Percentiles rank a stretch among this genome's conserved stretches.
phyloP scores from a whole-genome alignment of 2,113 vertebrate genomes.

The Prunella himalayana region DNA sequence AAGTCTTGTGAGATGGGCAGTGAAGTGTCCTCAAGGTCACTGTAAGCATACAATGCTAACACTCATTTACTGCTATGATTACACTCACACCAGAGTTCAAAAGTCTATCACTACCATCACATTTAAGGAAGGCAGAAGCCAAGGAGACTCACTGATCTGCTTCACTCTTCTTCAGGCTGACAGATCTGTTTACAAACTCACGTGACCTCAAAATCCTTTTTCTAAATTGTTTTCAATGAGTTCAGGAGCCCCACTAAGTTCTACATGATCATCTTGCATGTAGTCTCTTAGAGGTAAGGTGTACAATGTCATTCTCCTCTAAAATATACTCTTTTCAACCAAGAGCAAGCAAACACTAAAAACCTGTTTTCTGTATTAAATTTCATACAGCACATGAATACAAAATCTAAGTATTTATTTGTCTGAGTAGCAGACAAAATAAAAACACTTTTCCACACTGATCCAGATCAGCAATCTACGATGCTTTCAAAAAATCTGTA shows the following conservation, averaged over 20 bases:
- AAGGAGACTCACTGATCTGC: not conserved
- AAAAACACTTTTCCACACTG: not conserved
- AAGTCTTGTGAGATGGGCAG: not conserved
- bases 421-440: not conserved
- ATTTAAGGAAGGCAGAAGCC: not conserved
- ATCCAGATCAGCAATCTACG: not conserved
- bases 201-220: not conserved
- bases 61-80: not conserved
- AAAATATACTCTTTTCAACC: not conserved
- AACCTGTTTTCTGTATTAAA: not conserved
- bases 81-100: not conserved
- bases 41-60: not conserved
- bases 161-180: not conserved
- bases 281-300: not conserved
- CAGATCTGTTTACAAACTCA: not conserved
- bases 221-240: not conserved
- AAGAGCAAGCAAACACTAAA: not conserved
- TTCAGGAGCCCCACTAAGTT: not conserved
- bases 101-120: not conserved
- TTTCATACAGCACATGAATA: not conserved
- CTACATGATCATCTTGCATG: not conserved
- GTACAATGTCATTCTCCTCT: not conserved
- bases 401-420: not conserved
- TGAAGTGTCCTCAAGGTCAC: not conserved
- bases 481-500: not conserved